A percentile compares a stretch with the other conserved stretches of the same genome.
Conservation (phyloP, 2,888 invertebrate species). For the Drosophila anomalata region DNA sequence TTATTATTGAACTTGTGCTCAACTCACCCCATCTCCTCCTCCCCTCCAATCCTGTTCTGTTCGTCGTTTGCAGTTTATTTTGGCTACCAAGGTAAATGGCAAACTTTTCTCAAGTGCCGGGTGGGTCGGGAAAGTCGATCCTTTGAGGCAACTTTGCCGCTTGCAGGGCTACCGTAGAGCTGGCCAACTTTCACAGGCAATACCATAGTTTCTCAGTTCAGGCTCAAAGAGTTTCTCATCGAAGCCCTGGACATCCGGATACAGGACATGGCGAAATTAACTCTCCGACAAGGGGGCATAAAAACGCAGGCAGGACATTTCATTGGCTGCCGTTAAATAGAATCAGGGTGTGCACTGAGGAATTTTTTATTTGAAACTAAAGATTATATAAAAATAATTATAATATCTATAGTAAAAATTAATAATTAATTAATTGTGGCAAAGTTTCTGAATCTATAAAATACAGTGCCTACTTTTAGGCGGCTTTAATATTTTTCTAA, state of each 20-base stretch:
- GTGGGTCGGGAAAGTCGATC: neutral
- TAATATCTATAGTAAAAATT: too few relatives aligned
- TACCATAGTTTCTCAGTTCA: conserved; percentile 18
- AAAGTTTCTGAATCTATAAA: too few relatives aligned
- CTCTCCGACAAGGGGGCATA: conserved; percentile 57
- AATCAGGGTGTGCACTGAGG: neutral
- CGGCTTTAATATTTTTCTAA: neutral
- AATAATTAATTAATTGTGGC: too few relatives aligned
- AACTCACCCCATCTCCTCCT: neutral
- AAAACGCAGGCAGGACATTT: conserved; percentile 69
- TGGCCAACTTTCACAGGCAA: conserved; percentile 9
- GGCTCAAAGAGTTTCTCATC: conserved; percentile 30
- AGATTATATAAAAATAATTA: too few relatives aligned
- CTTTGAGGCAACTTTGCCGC: conserved; percentile 22
- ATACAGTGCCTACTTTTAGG: neutral
- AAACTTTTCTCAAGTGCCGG: conserved; percentile 13
- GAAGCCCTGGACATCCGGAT: conserved; percentile 31
- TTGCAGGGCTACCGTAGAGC: conserved; percentile 24
- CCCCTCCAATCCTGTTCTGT: neutral
- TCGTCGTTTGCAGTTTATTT: conserved; percentile 30
- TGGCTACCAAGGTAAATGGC: conserved; percentile 30
- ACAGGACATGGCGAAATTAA: conserved; percentile 50
- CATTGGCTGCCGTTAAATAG: conserved; percentile 51
- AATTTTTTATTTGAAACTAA: neutral
- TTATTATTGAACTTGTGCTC: conserved; percentile 69